Base-by-base conservation (phyloP, 2,797 vertebrate genomes). In the Falco rusticolus region DNA sequence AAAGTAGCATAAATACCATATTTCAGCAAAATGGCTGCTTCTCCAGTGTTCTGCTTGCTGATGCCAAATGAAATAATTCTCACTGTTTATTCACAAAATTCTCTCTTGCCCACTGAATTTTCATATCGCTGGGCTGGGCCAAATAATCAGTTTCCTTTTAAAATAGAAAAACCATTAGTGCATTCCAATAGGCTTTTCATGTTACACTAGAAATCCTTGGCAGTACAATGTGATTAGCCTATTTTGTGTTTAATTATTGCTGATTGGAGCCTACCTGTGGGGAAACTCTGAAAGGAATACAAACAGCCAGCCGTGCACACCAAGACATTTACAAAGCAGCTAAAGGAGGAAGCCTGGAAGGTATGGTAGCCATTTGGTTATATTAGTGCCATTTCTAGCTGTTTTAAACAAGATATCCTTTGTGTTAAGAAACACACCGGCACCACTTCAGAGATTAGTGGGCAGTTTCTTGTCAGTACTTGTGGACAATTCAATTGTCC, bases 1-100 rank as follows among this genome's bases (percentile, higher is more conserved):
- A 88, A 95, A 94, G 91, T 71, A 96, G 79, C 53, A 45, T 92
- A 96, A 96, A 97, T 96, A 94, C 87, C 59, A 94, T 94, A 96
- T 96, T 91, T 97, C 94, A 97, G 71, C 47, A 96, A 90, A 93
- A 95, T 90, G 88, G 90, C 91, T 83, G 31, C 74, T 89, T 77
- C 75, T 93, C 79, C 66, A 82, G 33, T 16, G 22, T 57, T 95
- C 91, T 91, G 77, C 74, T 94, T 79, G 65, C 57, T 0, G 1
- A 64, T 82, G 93, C 95, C 95, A 97, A 97, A 95, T 92, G 59
- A 95, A 97, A 96, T 93, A 96, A 11, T 87, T 91, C 83, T 81
- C 65, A 64, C 54, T 95, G 96, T 97, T 97, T 97, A 95, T 94
- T 94, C 90, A 91, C 77, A 90, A 74, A 94, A 94, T 95, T 94